Conservation (phyloP, 2,888 invertebrate species). For the Morpho achilles region DNA sequence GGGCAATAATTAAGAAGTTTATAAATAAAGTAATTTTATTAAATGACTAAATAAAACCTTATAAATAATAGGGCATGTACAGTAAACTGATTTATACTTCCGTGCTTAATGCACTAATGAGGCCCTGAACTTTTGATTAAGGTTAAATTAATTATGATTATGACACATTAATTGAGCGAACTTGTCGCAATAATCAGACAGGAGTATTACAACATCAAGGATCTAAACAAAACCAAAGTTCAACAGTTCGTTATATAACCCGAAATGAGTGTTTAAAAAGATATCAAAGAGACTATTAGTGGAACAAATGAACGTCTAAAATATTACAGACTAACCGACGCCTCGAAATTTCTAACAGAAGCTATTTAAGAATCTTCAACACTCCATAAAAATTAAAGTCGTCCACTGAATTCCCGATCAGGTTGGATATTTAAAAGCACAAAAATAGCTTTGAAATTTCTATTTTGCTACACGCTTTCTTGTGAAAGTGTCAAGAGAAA, state of each 20-base stretch:
- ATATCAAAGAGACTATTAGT: slow-evolving; percentile 22
- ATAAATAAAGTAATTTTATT: too few species aligned
- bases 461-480: slow-evolving; percentile 3
- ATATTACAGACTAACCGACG: slow-evolving; percentile 31
- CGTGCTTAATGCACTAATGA: background rate
- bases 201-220: slow-evolving; percentile 25
- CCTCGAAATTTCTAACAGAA: slow-evolving; percentile 36
- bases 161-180: slow-evolving; percentile 49
- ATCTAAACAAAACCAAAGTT: background rate
- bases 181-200: slow-evolving; percentile 20
- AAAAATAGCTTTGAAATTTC: slow-evolving; percentile 8
- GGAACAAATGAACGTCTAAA: slow-evolving; percentile 19
- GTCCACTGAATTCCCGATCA: slow-evolving; percentile 30
- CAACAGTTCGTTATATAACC: slow-evolving; percentile 15
- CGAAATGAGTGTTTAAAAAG: slow-evolving; percentile 18
- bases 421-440: slow-evolving; percentile 8
- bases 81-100: too few species aligned
- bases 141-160: slow-evolving; percentile 75
- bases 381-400: slow-evolving; percentile 36
- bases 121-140: slow-evolving; percentile 45
- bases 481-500: slow-evolving; percentile 17
- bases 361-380: slow-evolving; percentile 41
- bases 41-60: too few species aligned
- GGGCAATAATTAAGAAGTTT: too few species aligned
- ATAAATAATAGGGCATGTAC: too few species aligned